A percentile compares a stretch with the other conserved stretches of the same genome.
phyloP scores from a whole-genome alignment of 2,888 invertebrate species.

The Lepidonotus clava region DNA sequence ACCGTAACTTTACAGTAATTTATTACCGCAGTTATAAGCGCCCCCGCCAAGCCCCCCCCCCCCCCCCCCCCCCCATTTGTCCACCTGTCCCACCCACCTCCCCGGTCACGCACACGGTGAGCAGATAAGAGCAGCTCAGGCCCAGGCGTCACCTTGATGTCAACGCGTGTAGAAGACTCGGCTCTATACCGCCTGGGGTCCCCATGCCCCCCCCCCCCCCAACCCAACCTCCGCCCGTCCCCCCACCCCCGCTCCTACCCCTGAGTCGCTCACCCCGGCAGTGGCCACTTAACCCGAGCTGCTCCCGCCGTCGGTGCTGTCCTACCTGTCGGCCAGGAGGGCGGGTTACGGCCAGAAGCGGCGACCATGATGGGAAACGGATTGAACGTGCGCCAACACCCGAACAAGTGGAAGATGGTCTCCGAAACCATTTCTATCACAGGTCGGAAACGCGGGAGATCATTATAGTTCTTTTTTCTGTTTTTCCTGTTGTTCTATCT shows the following conservation, averaged over 20 bases:
- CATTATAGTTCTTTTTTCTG: no score
- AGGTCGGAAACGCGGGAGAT: no score
- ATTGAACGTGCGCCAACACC: neutral
- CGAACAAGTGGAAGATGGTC: conserved; percentile 28
- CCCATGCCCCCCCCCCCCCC: neutral
- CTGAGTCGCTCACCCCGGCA: neutral
- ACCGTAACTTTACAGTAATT: no score
- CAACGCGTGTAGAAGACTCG: no score
- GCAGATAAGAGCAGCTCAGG: no score
- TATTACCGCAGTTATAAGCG: no score
- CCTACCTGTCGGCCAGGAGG: neutral
- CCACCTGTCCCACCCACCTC: neutral
- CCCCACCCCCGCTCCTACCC: neutral
- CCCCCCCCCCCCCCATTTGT: no score
- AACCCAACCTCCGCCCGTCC: neutral
- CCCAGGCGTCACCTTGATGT: no score
- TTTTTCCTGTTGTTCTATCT: no score
- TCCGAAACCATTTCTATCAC: neutral
- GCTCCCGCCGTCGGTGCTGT: no score
- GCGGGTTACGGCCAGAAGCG: no score
- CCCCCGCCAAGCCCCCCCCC: no score
- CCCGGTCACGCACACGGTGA: neutral
- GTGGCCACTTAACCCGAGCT: neutral
- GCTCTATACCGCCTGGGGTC: neutral
- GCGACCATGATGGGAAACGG: conserved; percentile 34